These are phyloP conservation scores for Caradrina kadenii DNA, from an alignment of 2,888 invertebrate species.

Conservation along the genomic window DNA sequence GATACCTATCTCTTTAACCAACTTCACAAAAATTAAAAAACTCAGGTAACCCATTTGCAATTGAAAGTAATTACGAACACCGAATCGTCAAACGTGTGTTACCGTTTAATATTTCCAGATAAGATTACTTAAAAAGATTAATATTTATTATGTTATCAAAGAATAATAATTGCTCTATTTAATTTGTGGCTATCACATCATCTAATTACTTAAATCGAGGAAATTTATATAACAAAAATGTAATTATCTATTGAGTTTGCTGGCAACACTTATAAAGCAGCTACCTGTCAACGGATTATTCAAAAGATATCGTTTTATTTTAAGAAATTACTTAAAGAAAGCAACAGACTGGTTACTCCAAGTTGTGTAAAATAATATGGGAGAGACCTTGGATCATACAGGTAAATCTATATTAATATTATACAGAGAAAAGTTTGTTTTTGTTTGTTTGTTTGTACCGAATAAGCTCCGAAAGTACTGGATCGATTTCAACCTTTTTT, in stretches of 20 bases:
- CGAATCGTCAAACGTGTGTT: neutral
- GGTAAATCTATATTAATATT: neutral
- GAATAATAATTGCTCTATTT: slow-evolving; percentile 6
- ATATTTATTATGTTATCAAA: slow-evolving; percentile 27
- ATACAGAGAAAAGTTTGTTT: too few relatives aligned
- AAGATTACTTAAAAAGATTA: slow-evolving; percentile 29
- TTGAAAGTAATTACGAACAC: neutral
- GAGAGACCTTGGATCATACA: slow-evolving; percentile 24
- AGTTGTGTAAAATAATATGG: slow-evolving; percentile 24
- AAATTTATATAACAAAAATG: slow-evolving; percentile 20
- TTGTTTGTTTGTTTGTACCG: too few relatives aligned
- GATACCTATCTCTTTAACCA: too few relatives aligned
- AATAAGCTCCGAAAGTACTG: too few relatives aligned
- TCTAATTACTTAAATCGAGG: slow-evolving; percentile 18
- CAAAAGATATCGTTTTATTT: neutral
- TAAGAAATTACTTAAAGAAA: neutral
- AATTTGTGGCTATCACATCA: slow-evolving; percentile 29
- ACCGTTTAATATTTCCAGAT: slow-evolving; percentile 18
- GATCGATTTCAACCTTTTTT: too few relatives aligned
- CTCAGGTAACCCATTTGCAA: neutral
- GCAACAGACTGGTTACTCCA: neutral
- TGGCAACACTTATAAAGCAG: neutral
- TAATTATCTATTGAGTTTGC: slow-evolving; percentile 19
- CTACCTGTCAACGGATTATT: slow-evolving; percentile 4
- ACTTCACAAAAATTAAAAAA: neutral